These are phyloP conservation scores for Drosophila guanche DNA, from an alignment of 1,140 invertebrate genomes.

Conservation along the genomic window DNA sequence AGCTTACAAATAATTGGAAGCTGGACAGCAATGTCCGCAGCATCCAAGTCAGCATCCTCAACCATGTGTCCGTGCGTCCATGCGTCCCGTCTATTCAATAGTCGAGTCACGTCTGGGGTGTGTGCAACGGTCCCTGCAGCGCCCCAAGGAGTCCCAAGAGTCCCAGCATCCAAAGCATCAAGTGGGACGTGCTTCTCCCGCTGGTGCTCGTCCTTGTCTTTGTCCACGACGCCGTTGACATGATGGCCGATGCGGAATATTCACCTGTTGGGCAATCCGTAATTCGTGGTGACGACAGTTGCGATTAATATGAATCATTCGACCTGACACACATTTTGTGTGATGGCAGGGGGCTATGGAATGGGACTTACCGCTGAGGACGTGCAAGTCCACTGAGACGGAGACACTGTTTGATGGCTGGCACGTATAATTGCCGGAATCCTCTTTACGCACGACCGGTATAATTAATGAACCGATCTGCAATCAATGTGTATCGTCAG, in stretches of 20 bases:
- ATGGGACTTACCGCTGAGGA: slow-evolving; percentile 77
- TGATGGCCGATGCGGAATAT: slow-evolving; percentile 84
- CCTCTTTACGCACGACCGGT: slow-evolving; percentile 85
- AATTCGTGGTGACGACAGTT: slow-evolving; percentile 58
- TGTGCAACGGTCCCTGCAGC: slow-evolving; percentile 34
- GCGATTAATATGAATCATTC: slow-evolving; percentile 79
- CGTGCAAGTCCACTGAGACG: slow-evolving; percentile 80
- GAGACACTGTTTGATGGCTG: slow-evolving; percentile 81
- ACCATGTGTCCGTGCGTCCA: background rate
- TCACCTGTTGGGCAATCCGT: slow-evolving; percentile 77
- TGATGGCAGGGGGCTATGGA: slow-evolving; percentile 1
- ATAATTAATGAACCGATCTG: slow-evolving; percentile 87
- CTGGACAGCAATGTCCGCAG: slow-evolving; percentile 10
- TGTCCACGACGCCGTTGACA: slow-evolving; percentile 56
- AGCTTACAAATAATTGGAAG: slow-evolving; percentile 80
- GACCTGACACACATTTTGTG: slow-evolving; percentile 38
- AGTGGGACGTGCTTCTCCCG: slow-evolving; percentile 49
- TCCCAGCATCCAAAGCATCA: slow-evolving; percentile 47
- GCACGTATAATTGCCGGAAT: slow-evolving; percentile 83
- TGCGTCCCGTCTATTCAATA: slow-evolving; percentile 48
- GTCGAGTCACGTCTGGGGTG: slow-evolving; percentile 76
- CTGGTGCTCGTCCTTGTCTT: slow-evolving; percentile 30
- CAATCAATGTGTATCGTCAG: slow-evolving; percentile 50
- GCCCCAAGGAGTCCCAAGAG: slow-evolving; percentile 42
- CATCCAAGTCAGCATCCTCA: slow-evolving; percentile 20